These are phyloP conservation scores for Hemicordylus capensis DNA, from an alignment of 2,113 vertebrate genomes.

Conservation along the genomic window DNA sequence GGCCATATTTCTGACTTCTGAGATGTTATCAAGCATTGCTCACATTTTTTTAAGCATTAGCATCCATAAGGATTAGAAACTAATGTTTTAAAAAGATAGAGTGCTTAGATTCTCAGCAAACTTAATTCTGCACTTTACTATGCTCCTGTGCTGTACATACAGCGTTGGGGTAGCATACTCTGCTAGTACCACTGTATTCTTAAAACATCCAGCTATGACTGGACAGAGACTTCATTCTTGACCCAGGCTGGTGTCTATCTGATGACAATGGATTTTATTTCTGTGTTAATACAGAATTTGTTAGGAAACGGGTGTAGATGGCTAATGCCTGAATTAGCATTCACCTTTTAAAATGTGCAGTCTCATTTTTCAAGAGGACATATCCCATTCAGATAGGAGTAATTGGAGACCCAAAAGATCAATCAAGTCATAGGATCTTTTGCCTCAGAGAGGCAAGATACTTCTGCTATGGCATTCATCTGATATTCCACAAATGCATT, in stretches of 20 bases:
- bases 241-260: background rate
- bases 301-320: background rate
- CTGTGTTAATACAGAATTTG: background rate
- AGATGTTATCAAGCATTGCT: background rate
- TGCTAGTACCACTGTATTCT: background rate
- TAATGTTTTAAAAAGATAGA: no score
- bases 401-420: background rate
- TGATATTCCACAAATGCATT: background rate
- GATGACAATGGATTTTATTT: constrained; percentile 9
- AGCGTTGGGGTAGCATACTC: no score
- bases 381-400: background rate
- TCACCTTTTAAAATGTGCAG: background rate
- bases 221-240: background rate
- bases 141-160: background rate
- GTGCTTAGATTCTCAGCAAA: background rate
- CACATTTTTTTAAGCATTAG: no score
- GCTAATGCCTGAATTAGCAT: rapidly evolving
- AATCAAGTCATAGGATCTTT: background rate
- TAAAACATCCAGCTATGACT: background rate
- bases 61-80: no score
- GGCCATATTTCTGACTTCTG: no score
- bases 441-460: background rate
- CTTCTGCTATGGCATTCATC: background rate
- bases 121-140: background rate
- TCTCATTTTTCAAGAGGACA: constrained; percentile 9